Base-by-base conservation (phyloP, 2,888 invertebrate genomes). In the Mesopsocus fuscifrons region DNA sequence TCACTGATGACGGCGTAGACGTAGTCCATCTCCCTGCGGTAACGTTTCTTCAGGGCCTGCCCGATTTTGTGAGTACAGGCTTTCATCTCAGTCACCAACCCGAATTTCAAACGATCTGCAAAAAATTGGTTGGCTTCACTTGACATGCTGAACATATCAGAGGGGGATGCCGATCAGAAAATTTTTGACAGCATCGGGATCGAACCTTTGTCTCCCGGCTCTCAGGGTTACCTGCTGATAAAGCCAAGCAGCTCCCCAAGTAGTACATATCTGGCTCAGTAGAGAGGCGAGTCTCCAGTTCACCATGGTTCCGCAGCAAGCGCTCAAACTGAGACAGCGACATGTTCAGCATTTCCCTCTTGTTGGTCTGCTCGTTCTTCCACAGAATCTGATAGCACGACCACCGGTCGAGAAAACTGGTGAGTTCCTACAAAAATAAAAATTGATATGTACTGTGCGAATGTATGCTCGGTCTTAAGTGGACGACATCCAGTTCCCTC, bases 1-100 rank as follows among this genome's bases (percentile, higher is more conserved):
- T 92, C 92, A 52, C 78, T 87, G 62, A 94, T 87, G 21, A 91
- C 80, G 0, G 84, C 84, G 54, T 89, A 88, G 9, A 88, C 85
- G 53, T 88, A 87, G 57, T 88, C 88, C 87, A 88, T 88, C 63
- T 89, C 88, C 17, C 87, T 71, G 53, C 82, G 77, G 56, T 87
- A 87, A 55, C 87, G 85, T 56, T 87, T 87, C 52, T 84, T 81
- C 74, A 88, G 74, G 20, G 83, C 79, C 61, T 82, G 79, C 2
- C 87, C 85, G 52, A 87, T 83, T 62, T 78, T 73, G 50, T 76
- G 72, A 9, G 77, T 81, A 38, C 80, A 76, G 45, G 74, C 76
- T 66, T 80, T 82, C 16, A 85, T 76, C 63, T 88, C 87, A 22
- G 80, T 81, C 32, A 74, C 71, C 42, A 94, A 65, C 16, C 85